phyloP scores from a whole-genome alignment of 64 coral and sea anemone genomes.

The Porites lutea region DNA sequence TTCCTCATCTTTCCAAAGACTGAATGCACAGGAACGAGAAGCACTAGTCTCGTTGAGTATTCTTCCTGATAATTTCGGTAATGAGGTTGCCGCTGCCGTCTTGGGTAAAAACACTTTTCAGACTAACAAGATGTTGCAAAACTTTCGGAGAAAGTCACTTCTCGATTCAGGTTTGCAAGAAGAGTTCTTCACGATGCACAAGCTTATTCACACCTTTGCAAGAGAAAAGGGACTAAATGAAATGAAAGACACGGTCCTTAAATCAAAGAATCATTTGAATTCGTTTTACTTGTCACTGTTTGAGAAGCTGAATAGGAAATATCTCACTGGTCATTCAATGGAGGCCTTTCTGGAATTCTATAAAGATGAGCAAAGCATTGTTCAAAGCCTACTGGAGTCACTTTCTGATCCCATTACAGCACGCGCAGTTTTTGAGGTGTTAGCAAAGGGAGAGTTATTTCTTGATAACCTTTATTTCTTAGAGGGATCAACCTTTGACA shows the following conservation, averaged over 20 bases:
- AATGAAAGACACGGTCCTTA: no score
- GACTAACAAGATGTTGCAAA: no score
- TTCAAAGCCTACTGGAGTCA: no score
- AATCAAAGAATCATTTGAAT: no score
- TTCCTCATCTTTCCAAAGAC: slow-evolving; percentile 16
- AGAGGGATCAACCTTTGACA: no score
- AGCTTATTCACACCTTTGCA: neutral
- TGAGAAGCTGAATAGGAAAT: no score
- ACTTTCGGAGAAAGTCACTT: neutral
- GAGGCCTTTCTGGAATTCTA: neutral
- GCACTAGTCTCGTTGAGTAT: neutral
- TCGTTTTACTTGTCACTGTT: no score
- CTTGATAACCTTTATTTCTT: no score
- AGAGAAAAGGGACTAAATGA: neutral
- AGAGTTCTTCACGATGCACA: neutral
- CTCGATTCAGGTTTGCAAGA: neutral
- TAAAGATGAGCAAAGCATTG: neutral
- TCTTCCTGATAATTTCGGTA: slow-evolving; percentile 3
- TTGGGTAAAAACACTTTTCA: neutral
- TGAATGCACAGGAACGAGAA: neutral
- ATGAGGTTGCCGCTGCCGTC: slow-evolving; percentile 20
- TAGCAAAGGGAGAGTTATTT: neutral
- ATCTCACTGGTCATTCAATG: neutral
- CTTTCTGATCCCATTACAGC: no score
- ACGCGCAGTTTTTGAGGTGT: neutral